Evolutionary conservation across 2,797 vertebrate genomes (phyloP).

Genomic region (Chloroceryle amazona): DNA sequence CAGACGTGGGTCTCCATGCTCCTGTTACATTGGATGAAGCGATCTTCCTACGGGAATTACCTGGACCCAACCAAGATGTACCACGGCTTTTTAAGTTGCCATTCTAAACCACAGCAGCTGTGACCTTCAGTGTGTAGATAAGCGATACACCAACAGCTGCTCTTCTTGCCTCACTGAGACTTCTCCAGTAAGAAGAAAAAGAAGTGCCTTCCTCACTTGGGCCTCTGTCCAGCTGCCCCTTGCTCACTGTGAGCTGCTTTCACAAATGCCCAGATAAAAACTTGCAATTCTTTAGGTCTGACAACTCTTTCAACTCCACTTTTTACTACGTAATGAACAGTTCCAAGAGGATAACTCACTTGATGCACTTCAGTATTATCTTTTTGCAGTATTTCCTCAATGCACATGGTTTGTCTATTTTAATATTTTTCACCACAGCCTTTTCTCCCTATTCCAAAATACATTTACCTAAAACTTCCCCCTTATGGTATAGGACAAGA

Average conservation of each 20-base stretch:
- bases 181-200: too few species aligned
- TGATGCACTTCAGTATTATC: not conserved
- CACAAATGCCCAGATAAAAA: not conserved
- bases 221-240: not conserved
- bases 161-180: not conserved
- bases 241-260: not conserved
- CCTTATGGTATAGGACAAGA: not conserved
- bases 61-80: fast-evolving
- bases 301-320: not conserved
- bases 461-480: not conserved
- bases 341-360: not conserved
- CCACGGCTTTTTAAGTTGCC: not conserved
- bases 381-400: not conserved
- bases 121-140: not conserved
- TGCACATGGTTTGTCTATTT: not conserved
- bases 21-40: not conserved
- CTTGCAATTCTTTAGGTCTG: not conserved
- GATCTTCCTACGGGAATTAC: not conserved
- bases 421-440: not conserved
- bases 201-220: not conserved
- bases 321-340: fast-evolving
- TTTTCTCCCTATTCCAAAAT: not conserved
- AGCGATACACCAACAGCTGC: not conserved
- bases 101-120: not conserved
- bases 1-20: not conserved